These are phyloP conservation scores for Dryoscopus gambensis DNA, from an alignment of 2,113 vertebrate species.

Conservation along the genomic window DNA sequence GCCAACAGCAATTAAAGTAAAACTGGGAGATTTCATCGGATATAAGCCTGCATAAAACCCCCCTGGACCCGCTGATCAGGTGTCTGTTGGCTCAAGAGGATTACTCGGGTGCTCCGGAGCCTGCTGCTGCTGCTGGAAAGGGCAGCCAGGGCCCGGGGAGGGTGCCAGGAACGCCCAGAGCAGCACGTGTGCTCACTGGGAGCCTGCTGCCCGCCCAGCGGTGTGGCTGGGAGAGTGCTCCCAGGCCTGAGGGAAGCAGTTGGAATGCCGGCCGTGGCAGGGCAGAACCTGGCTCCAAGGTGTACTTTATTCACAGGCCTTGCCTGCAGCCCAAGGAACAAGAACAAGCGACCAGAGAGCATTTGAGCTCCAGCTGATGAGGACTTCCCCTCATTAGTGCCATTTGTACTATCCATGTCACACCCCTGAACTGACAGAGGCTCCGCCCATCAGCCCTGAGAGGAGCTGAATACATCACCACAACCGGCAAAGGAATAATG, in stretches of 20 bases:
- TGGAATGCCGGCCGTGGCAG: fast-evolving
- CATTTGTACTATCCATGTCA: neutral
- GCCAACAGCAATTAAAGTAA: constrained; percentile 77
- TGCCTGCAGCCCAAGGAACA: neutral
- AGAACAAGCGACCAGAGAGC: neutral
- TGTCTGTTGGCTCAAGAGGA: neutral
- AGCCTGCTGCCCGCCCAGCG: fast-evolving
- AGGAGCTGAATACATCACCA: neutral
- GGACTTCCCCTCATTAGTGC: neutral
- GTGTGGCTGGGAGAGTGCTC: fast-evolving
- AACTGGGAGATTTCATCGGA: constrained; percentile 71
- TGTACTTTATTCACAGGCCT: neutral
- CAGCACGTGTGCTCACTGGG: neutral
- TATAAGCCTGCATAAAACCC: constrained; percentile 52
- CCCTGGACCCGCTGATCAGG: neutral
- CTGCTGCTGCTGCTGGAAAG: neutral
- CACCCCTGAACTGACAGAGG: neutral
- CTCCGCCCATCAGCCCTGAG: fast-evolving
- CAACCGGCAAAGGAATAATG: neutral
- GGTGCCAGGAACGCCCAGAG: neutral
- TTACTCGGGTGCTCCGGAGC: neutral
- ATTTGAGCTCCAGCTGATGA: neutral
- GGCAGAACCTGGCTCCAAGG: neutral
- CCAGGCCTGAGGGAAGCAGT: neutral
- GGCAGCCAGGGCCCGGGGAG: neutral